Evolutionary conservation across 2,113 vertebrate species (phyloP).

Genomic region (Melanotaenia duboulayi): DNA sequence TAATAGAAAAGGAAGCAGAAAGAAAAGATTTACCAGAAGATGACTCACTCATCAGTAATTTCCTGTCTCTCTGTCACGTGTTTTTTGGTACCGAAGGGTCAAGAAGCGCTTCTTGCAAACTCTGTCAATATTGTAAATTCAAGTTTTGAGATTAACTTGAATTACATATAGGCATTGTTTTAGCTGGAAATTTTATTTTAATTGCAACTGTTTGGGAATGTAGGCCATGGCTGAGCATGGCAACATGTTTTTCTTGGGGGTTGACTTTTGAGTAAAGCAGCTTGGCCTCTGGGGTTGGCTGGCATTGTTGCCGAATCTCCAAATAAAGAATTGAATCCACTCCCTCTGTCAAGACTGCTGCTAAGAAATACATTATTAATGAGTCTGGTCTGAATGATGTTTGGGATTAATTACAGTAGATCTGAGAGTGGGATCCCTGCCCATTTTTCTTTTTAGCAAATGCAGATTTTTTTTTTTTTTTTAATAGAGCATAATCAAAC

Average conservation of each 20-base stretch:
- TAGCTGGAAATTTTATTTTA: constrained; percentile 6
- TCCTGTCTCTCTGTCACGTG: background rate
- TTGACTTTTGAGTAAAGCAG: constrained; percentile 25
- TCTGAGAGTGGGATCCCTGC: constrained; percentile 6
- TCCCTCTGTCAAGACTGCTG: constrained; percentile 60
- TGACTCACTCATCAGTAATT: background rate
- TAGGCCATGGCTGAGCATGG: background rate
- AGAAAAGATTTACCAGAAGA: background rate
- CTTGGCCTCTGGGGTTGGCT: constrained; percentile 63
- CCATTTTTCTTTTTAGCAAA: background rate
- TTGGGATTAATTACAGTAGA: constrained; percentile 75
- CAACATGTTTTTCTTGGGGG: constrained; percentile 18
- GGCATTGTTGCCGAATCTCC: constrained; percentile 61
- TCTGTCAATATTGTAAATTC: background rate
- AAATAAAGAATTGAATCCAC: constrained; percentile 60
- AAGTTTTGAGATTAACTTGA: background rate
- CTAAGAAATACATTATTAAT: constrained; percentile 76
- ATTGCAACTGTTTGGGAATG: constrained; percentile 5
- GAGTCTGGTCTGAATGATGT: constrained; percentile 64
- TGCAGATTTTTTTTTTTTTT: constrained; percentile 14
- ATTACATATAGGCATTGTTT: constrained; percentile 3
- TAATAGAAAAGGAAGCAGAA: constrained; percentile 6
- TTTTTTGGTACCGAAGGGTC: background rate
- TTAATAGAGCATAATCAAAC: constrained; percentile 8
- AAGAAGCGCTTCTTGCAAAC: too few species aligned